Evolutionary conservation across 2,888 invertebrate genomes (phyloP).

Genomic region (Caradrina clavipalpis): DNA sequence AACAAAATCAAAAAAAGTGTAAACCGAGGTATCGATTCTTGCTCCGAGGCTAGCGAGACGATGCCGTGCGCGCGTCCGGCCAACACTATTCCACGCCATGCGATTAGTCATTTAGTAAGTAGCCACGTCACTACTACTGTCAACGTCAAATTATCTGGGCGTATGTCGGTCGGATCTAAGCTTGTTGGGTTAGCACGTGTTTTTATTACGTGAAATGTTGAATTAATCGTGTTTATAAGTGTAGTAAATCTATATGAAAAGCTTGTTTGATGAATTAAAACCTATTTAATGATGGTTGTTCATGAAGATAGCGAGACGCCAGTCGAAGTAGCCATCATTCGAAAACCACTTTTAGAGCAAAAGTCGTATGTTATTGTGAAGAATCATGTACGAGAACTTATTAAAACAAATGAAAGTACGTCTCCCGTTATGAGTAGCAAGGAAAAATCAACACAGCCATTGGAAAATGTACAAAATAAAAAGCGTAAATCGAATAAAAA

Average conservation of each 20-base stretch:
- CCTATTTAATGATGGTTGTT: slow-evolving; percentile 72
- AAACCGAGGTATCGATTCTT: neutral
- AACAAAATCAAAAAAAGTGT: no score
- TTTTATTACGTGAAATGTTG: slow-evolving; percentile 10
- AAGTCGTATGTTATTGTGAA: slow-evolving; percentile 74
- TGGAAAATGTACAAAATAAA: slow-evolving; percentile 30
- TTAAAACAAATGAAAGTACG: slow-evolving; percentile 41
- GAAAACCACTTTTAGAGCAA: slow-evolving; percentile 66
- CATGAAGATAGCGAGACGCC: slow-evolving; percentile 69
- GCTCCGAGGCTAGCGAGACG: no score
- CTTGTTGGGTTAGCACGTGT: slow-evolving; percentile 37
- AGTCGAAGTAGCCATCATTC: slow-evolving; percentile 64
- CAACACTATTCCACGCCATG: neutral
- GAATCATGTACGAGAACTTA: slow-evolving; percentile 75
- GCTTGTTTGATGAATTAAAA: slow-evolving; percentile 11
- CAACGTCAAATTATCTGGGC: slow-evolving; percentile 38
- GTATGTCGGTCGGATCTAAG: neutral
- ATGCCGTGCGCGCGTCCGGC: neutral
- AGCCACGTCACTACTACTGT: slow-evolving; percentile 38
- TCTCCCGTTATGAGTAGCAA: slow-evolving; percentile 26
- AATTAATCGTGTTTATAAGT: neutral
- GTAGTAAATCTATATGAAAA: neutral
- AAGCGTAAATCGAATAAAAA: slow-evolving; percentile 42
- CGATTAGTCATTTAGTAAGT: neutral
- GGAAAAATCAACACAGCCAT: slow-evolving; percentile 31